Conservation (phyloP, 2,113 vertebrate species). For the Kryptolebias marmoratus region DNA sequence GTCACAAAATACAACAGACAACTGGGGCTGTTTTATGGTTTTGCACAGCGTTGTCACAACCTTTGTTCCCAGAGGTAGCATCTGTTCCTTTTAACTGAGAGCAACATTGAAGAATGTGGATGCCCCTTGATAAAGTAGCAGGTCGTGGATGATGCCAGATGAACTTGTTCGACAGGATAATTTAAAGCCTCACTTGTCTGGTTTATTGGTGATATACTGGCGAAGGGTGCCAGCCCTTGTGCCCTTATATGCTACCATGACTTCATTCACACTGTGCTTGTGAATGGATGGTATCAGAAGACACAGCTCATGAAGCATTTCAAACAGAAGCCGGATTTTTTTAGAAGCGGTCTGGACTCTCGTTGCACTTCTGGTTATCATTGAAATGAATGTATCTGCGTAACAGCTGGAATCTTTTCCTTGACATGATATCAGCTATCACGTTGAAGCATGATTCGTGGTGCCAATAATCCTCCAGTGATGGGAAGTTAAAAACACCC, state of each 20-base stretch:
- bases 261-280: slow-evolving; percentile 31
- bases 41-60: neutral
- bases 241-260: slow-evolving; percentile 33
- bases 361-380: too few relatives aligned
- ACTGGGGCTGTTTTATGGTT: neutral
- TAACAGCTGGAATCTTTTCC: too few relatives aligned
- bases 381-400: too few relatives aligned
- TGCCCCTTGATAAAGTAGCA: too few relatives aligned
- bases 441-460: too few relatives aligned
- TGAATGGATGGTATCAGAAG: slow-evolving; percentile 33
- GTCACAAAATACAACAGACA: too few relatives aligned
- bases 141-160: slow-evolving; percentile 12
- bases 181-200: slow-evolving; percentile 18
- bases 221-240: neutral
- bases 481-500: too few relatives aligned
- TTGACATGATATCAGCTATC: too few relatives aligned
- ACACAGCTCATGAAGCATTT: slow-evolving; percentile 40
- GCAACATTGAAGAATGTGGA: too few relatives aligned
- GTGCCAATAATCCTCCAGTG: too few relatives aligned
- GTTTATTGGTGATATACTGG: neutral
- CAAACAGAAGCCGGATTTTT: slow-evolving; percentile 4
- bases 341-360: too few relatives aligned
- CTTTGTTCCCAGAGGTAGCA: neutral
- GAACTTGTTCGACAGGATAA: slow-evolving; percentile 3
- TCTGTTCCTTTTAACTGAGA: too few relatives aligned